These are phyloP conservation scores for Leptogaster cylindrica DNA, from an alignment of 2,888 invertebrate species.

Conservation along the genomic window DNA sequence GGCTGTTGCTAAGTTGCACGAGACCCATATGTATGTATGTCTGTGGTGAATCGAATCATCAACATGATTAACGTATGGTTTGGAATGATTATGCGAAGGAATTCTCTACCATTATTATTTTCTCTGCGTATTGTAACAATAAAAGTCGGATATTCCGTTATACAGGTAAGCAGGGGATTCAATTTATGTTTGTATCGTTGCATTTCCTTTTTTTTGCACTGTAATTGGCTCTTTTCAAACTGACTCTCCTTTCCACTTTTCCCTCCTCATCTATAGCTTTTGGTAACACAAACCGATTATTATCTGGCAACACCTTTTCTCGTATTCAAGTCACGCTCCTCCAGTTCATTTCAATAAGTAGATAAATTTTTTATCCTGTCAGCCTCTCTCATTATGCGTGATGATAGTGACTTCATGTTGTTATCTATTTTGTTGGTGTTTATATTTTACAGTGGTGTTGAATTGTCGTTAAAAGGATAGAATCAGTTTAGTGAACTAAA, in stretches of 20 bases:
- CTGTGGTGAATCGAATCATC: no score
- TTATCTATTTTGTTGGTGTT: neutral
- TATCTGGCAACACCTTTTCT: conserved; percentile 2
- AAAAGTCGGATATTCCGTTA: neutral
- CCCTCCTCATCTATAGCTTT: conserved; percentile 36
- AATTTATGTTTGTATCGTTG: no score
- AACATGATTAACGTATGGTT: no score
- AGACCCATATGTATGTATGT: no score
- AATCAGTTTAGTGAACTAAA: conserved; percentile 35
- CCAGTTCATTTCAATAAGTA: conserved; percentile 26
- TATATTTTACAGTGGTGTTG: neutral
- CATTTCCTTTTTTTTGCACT: no score
- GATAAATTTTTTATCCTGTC: conserved; percentile 38
- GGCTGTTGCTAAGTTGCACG: no score
- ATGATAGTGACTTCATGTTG: neutral
- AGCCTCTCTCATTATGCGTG: conserved; percentile 17
- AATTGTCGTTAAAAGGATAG: neutral
- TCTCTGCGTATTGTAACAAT: conserved; percentile 10
- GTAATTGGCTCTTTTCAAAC: no score
- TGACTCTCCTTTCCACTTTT: conserved; percentile 24
- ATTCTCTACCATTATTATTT: no score
- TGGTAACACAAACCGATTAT: conserved; percentile 40
- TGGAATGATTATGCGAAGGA: no score
- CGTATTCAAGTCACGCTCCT: conserved; percentile 37
- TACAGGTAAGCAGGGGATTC: neutral